Evolutionary conservation across 2,888 invertebrate genomes (phyloP), one percentile per base, ranked within the genome.

Genomic region (Hecatera dysodea): DNA sequence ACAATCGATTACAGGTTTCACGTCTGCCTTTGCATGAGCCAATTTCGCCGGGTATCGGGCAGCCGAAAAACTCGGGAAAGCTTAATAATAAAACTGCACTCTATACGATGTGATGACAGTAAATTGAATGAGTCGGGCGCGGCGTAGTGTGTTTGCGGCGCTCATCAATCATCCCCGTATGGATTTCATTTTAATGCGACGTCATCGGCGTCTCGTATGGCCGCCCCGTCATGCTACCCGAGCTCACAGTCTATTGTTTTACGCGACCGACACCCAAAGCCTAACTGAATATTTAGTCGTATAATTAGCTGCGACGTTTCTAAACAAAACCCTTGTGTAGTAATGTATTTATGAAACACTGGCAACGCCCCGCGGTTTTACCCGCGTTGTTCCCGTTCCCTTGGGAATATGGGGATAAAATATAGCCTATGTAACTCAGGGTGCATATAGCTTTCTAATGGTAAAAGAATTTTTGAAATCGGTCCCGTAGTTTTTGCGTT

Each of bases 181-280:
- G 95, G 95, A 94, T 94, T 94, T 94, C 95, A 91, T 95, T 95
- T 95, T 95, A 95, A 95, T 93, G 95, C 95, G 93, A 83, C 93
- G 95, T 95, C 95, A 96, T 93, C 93, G 93, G 90, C 87, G 95
- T 93, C 93, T 95, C 93, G 92, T 89, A 90, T 90, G 92, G 88
- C 90, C 91, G 90, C 91, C 87, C 74, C 83, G 90, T 90, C 90
- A 90, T 86, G 85, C 82, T 81, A 82, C 78, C 86, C 82, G 78
- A 84, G 78, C 85, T 81, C 77, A 71, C 74, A 65, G 67, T 78
- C 86, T 83, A 89, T 91, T 91, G 92, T 91, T 90, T 89, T 82
- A 88, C 74, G 80, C 69, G 83, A 76, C 86, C 80, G 72, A 70
- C 81, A 84, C 73, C 75, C 63, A 78, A 79, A 78, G 78, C 81